phyloP scores from a whole-genome alignment of 2,113 vertebrate genomes.

The Eretmochelys imbricata region DNA sequence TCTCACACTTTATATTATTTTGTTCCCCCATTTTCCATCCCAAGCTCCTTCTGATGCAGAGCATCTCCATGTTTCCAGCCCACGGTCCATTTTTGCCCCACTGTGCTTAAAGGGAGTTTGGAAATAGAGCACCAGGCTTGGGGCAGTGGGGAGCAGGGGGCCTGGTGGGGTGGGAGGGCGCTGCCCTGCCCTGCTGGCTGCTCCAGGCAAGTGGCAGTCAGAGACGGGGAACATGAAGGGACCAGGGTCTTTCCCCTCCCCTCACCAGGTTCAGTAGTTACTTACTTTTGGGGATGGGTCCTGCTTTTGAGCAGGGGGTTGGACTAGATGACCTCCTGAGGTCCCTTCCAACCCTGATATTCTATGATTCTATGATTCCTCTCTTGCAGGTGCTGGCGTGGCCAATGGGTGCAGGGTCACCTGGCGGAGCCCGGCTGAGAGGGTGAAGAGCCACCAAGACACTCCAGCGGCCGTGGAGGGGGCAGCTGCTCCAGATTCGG shows the following conservation, averaged over 20 bases:
- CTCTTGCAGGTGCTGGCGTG: not conserved
- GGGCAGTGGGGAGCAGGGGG: too few relatives aligned
- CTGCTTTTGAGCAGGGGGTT: too few relatives aligned
- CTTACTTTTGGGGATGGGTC: too few relatives aligned
- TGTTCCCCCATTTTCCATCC: not conserved
- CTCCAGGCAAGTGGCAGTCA: not conserved
- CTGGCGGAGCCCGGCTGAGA: not conserved
- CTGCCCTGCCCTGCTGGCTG: rapidly evolving
- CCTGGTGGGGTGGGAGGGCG: too few relatives aligned
- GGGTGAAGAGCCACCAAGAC: not conserved
- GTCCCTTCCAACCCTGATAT: too few relatives aligned
- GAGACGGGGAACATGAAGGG: not conserved
- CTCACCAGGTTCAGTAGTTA: not conserved
- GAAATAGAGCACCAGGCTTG: not conserved
- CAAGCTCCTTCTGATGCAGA: too few relatives aligned
- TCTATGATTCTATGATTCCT: not conserved
- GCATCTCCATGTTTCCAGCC: not conserved
- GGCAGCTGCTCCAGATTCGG: not conserved
- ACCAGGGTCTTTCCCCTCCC: not conserved
- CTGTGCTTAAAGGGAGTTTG: not conserved
- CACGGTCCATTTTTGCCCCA: too few relatives aligned
- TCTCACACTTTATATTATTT: not conserved
- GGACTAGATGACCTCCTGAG: too few relatives aligned
- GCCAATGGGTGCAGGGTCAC: not conserved
- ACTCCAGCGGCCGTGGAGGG: not conserved